These are phyloP conservation scores for Brachionus rubens DNA, from an alignment of 1,140 invertebrate genomes.

Conservation along the genomic window DNA sequence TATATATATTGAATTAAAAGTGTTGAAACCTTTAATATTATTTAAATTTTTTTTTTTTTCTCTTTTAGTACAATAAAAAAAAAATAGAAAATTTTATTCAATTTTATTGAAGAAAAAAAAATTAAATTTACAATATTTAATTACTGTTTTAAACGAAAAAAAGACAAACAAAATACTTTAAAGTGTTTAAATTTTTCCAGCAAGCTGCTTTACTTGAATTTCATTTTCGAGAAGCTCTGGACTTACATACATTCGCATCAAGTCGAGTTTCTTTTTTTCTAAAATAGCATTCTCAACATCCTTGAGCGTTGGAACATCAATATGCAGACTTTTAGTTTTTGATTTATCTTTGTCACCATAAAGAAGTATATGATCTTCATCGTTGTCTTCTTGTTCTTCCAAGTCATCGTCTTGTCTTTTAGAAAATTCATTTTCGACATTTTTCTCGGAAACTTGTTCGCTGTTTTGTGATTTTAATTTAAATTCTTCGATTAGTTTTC, in stretches of 20 bases:
- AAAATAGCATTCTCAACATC: constrained; percentile 79
- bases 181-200: constrained; percentile 48
- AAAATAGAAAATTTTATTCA: too few species aligned
- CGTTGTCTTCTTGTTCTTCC: constrained; percentile 17
- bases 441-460: constrained; percentile 46
- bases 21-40: background rate
- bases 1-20: background rate
- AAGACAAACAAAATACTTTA: too few species aligned
- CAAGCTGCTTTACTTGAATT: constrained; percentile 50
- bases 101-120: background rate
- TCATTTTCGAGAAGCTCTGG: constrained; percentile 52
- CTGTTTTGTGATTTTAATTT: background rate
- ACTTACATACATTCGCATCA: constrained; percentile 66
- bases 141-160: background rate
- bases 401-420: background rate
- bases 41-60: background rate
- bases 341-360: background rate
- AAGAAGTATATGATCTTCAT: background rate
- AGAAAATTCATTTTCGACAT: background rate
- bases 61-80: background rate
- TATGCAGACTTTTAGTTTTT: constrained; percentile 20
- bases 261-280: constrained; percentile 79
- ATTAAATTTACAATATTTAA: constrained; percentile 11
- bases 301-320: constrained; percentile 34
- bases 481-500: constrained; percentile 34